Conservation (phyloP, 1,140 invertebrate genomes). For the Dreissena polymorpha region DNA sequence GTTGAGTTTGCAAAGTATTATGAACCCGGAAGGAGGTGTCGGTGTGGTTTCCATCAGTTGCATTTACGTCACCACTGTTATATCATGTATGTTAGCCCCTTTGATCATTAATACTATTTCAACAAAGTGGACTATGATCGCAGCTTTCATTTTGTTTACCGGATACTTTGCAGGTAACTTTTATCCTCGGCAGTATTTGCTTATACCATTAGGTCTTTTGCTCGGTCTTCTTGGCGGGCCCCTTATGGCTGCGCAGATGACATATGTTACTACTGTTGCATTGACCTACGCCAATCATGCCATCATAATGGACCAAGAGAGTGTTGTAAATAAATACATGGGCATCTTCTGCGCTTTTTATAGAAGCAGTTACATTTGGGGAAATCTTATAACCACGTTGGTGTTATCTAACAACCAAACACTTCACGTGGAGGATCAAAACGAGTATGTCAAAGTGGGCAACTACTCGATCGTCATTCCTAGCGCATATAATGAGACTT, state of each 20-base stretch:
- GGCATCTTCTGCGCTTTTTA: slow-evolving; percentile 76
- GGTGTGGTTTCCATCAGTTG: slow-evolving; percentile 76
- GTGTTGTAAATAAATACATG: slow-evolving; percentile 75
- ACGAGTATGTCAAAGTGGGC: slow-evolving; percentile 19
- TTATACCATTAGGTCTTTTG: slow-evolving; percentile 71
- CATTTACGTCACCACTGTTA: slow-evolving; percentile 74
- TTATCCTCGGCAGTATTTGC: slow-evolving; percentile 71
- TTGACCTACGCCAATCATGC: slow-evolving; percentile 72
- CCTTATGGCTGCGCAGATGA: slow-evolving; percentile 76
- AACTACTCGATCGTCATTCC: neutral
- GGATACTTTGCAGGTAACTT: slow-evolving; percentile 77
- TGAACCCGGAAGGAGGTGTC: slow-evolving; percentile 73
- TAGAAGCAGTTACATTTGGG: slow-evolving; percentile 76
- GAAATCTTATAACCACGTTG: slow-evolving; percentile 75
- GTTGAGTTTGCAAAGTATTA: slow-evolving; percentile 75
- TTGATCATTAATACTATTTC: slow-evolving; percentile 74
- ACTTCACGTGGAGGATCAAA: slow-evolving; percentile 10
- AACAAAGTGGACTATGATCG: slow-evolving; percentile 76
- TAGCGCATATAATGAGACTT: slow-evolving; percentile 10
- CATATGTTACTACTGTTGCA: slow-evolving; percentile 74
- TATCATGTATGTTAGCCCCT: slow-evolving; percentile 77
- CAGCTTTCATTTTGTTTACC: slow-evolving; percentile 71
- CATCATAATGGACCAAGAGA: slow-evolving; percentile 66
- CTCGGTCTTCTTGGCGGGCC: slow-evolving; percentile 74
- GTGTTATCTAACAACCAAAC: slow-evolving; percentile 70